Conservation (phyloP, 2,888 invertebrate species). For the Adela reaumurella region DNA sequence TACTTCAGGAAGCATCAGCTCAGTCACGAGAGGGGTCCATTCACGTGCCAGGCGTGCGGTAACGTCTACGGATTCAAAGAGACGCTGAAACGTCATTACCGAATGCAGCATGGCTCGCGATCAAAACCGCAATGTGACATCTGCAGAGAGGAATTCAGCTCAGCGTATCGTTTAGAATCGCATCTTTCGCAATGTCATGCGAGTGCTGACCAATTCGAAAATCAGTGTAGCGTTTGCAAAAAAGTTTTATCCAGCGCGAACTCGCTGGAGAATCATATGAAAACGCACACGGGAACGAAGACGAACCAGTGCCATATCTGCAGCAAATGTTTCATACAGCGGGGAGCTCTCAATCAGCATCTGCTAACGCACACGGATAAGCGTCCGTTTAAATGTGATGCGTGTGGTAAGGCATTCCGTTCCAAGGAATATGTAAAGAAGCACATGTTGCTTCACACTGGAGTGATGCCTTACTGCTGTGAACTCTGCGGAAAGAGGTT, state of each 20-base stretch:
- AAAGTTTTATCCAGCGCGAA: neutral
- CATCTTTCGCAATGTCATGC: no score
- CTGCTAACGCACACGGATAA: neutral
- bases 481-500: neutral
- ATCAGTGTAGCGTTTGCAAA: neutral
- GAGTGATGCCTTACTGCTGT: slow-evolving; percentile 1
- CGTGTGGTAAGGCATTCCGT: neutral
- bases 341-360: neutral
- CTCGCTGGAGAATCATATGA: neutral
- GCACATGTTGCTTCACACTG: slow-evolving; percentile 1
- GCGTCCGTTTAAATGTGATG: neutral
- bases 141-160: no score
- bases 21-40: no score
- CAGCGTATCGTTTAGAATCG: no score
- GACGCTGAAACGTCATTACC: no score
- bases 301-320: neutral
- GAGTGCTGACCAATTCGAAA: no score
- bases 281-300: neutral
- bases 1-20: no score
- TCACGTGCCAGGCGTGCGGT: no score
- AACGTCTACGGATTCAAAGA: no score
- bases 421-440: neutral
- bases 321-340: neutral
- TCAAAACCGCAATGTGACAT: no score
- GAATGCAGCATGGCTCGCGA: no score